Percentiles rank a stretch among this genome's conserved stretches.
Evolutionary conservation across 2,113 vertebrate species (phyloP).

Genomic region (Chloroceryle aenea): DNA sequence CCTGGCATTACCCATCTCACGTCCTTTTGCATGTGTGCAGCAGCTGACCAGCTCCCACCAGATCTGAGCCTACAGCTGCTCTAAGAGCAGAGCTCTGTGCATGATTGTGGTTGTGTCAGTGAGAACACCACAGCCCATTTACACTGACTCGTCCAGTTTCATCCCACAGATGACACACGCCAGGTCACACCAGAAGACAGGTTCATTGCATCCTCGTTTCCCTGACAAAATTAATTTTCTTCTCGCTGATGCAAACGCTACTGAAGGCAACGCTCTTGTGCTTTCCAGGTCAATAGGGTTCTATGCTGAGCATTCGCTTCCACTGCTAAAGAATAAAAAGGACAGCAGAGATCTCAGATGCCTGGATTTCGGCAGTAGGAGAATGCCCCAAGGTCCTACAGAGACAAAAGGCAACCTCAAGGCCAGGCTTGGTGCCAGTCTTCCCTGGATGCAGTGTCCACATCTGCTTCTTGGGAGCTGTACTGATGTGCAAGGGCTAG

Average conservation of each 20-base stretch:
- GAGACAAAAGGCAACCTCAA: accelerated
- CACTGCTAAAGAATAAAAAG: background rate
- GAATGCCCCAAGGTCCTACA: background rate
- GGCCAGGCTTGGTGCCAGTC: accelerated
- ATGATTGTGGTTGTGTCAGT: background rate
- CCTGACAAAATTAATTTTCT: background rate
- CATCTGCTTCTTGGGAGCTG: no score
- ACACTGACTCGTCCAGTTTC: background rate
- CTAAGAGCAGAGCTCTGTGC: background rate
- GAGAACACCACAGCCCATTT: accelerated
- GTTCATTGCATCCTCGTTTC: accelerated
- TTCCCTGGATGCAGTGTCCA: accelerated
- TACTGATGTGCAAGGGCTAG: background rate
- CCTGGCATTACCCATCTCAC: accelerated
- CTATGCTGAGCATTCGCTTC: background rate
- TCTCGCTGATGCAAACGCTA: background rate
- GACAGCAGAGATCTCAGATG: no score
- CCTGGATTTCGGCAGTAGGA: accelerated
- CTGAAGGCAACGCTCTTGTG: accelerated
- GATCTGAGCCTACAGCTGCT: accelerated
- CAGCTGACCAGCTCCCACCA: background rate
- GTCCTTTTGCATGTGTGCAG: background rate
- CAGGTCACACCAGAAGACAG: background rate
- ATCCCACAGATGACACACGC: background rate
- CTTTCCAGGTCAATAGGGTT: background rate